These are phyloP conservation scores for Ctenodactylus gundi DNA, from an alignment of 2,113 vertebrate genomes.

Conservation along the genomic window DNA sequence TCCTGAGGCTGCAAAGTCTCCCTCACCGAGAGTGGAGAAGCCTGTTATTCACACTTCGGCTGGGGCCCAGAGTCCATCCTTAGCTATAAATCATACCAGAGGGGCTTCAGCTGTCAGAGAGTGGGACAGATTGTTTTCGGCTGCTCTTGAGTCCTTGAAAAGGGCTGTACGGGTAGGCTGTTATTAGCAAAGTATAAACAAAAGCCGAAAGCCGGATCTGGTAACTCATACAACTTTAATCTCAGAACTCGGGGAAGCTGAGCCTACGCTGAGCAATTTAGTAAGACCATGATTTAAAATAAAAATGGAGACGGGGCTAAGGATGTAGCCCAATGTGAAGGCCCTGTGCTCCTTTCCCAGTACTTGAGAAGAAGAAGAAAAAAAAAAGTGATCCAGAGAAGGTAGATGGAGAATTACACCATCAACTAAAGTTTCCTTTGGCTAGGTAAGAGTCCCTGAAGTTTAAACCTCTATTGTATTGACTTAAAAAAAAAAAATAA, in stretches of 20 bases:
- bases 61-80: background rate
- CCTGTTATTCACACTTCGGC: fast-evolving
- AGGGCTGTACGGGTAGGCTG: fast-evolving
- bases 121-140: background rate
- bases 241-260: too few relatives aligned
- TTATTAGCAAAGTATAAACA: background rate
- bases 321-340: too few relatives aligned
- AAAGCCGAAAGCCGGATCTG: background rate
- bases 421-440: background rate
- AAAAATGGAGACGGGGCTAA: too few relatives aligned
- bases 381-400: background rate
- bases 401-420: fast-evolving
- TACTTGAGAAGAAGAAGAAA: too few relatives aligned
- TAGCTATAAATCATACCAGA: background rate
- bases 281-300: too few relatives aligned
- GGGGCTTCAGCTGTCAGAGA: background rate
- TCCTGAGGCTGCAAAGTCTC: background rate
- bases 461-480: background rate
- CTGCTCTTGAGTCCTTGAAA: background rate
- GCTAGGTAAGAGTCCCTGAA: background rate
- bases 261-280: too few relatives aligned
- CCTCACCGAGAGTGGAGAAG: background rate
- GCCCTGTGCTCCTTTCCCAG: too few relatives aligned
- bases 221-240: too few relatives aligned
- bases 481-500: background rate